Evolutionary conservation across 2,797 vertebrate genomes (phyloP).

Genomic region (Argentina silus): DNA sequence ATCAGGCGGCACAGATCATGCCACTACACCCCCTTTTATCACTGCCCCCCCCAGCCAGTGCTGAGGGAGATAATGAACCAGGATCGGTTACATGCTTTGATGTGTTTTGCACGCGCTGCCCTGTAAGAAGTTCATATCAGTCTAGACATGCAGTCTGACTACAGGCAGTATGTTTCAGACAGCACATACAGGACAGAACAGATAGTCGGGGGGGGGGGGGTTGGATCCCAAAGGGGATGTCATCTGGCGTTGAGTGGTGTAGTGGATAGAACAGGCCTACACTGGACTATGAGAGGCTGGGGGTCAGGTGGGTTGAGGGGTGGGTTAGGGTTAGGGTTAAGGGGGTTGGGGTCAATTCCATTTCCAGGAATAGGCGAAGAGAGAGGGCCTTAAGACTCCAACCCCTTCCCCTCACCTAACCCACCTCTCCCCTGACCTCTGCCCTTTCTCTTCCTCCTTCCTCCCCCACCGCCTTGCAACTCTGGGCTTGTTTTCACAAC

Average conservation of each 20-base stretch:
- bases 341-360: background rate
- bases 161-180: background rate
- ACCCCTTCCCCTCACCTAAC: slow-evolving; percentile 17
- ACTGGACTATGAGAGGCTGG: background rate
- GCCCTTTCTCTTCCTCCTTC: slow-evolving; percentile 14
- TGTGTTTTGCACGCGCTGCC: slow-evolving; percentile 13
- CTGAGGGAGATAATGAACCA: slow-evolving; percentile 27
- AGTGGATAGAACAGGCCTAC: background rate
- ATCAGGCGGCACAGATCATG: background rate
- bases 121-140: slow-evolving; percentile 38
- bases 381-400: background rate
- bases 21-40: slow-evolving; percentile 17
- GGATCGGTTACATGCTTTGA: slow-evolving; percentile 47
- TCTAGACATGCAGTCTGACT: slow-evolving; percentile 27
- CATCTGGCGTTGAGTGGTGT: too few species aligned
- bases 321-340: background rate
- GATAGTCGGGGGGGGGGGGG: too few species aligned
- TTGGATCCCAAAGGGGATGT: too few species aligned
- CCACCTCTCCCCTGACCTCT: slow-evolving; percentile 10
- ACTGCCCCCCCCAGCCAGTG: background rate
- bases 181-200: background rate
- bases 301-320: background rate
- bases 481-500: slow-evolving; percentile 59
- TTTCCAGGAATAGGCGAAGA: background rate
- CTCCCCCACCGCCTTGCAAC: slow-evolving; percentile 37